phyloP scores from a whole-genome alignment of 2,113 vertebrate genomes.

The Cryptomyrus ogoouensis region DNA sequence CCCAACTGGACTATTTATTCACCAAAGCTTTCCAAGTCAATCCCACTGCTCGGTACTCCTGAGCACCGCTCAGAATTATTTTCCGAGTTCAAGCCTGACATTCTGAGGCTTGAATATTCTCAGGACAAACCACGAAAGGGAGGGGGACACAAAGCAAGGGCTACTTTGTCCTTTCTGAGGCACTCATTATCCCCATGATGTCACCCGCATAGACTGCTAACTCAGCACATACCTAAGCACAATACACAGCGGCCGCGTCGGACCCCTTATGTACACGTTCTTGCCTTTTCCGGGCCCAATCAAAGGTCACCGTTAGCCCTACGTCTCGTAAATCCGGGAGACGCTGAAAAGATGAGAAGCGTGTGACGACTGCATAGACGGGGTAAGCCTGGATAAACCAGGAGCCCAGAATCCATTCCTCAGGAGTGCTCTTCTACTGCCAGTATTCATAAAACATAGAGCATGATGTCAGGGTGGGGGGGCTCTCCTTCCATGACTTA shows the following conservation, averaged over 20 bases:
- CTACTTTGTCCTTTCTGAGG: neutral
- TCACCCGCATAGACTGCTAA: neutral
- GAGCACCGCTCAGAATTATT: neutral
- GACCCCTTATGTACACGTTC: neutral
- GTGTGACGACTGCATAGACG: neutral
- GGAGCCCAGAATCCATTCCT: neutral
- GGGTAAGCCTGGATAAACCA: neutral
- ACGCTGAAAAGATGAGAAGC: constrained; percentile 52
- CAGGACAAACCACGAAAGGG: neutral
- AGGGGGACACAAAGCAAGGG: neutral
- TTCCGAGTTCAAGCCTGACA: neutral
- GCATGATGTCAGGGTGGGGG: neutral
- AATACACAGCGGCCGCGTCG: neutral
- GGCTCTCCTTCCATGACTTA: neutral
- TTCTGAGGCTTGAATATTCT: neutral
- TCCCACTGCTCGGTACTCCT: neutral
- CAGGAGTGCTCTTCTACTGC: neutral
- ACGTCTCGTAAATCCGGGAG: constrained; percentile 63
- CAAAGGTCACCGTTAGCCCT: constrained; percentile 49
- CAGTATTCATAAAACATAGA: neutral
- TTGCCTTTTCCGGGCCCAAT: neutral
- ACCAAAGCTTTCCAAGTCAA: neutral
- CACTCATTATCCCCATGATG: constrained; percentile 4
- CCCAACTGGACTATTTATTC: neutral
- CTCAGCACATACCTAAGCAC: neutral